Conservation (phyloP, 1,140 invertebrate genomes). For the Dreissena rostriformis region DNA sequence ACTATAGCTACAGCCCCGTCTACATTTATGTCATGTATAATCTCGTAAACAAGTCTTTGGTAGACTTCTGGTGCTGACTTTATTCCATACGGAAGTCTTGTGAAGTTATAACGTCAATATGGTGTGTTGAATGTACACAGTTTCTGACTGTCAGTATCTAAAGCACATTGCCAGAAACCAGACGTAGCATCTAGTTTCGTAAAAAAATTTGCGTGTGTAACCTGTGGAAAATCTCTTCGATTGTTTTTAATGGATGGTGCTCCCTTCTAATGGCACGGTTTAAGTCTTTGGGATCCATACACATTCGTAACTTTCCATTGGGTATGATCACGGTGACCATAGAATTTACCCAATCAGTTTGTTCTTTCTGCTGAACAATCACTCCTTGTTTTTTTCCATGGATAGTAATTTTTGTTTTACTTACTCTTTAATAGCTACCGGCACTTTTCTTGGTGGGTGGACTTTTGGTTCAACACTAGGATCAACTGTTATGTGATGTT, state of each 20-base stretch:
- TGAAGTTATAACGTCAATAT: conserved; percentile 77
- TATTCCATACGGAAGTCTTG: conserved; percentile 76
- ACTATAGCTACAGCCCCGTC: conserved; percentile 20
- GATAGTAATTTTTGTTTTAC: conserved; percentile 59
- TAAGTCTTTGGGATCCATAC: conserved; percentile 82
- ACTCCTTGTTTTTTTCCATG: conserved; percentile 55
- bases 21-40: not conserved
- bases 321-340: conserved; percentile 36
- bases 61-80: conserved; percentile 73
- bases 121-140: conserved; percentile 74
- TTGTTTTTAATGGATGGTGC: conserved; percentile 54
- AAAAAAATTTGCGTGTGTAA: conserved; percentile 56
- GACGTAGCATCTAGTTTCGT: conserved; percentile 57
- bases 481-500: conserved; percentile 47
- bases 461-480: conserved; percentile 35
- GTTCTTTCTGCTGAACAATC: conserved; percentile 51
- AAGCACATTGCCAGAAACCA: conserved; percentile 81
- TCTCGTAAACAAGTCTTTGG: conserved; percentile 67
- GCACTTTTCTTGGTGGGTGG: conserved; percentile 51
- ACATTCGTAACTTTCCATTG: conserved; percentile 79
- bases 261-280: conserved; percentile 80
- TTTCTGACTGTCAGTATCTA: conserved; percentile 74
- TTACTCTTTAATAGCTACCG: conserved; percentile 43
- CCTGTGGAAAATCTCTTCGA: conserved; percentile 55
- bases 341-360: conserved; percentile 62